Conservation (phyloP, 2,797 vertebrate genomes). For the Tadarida brasiliensis region DNA sequence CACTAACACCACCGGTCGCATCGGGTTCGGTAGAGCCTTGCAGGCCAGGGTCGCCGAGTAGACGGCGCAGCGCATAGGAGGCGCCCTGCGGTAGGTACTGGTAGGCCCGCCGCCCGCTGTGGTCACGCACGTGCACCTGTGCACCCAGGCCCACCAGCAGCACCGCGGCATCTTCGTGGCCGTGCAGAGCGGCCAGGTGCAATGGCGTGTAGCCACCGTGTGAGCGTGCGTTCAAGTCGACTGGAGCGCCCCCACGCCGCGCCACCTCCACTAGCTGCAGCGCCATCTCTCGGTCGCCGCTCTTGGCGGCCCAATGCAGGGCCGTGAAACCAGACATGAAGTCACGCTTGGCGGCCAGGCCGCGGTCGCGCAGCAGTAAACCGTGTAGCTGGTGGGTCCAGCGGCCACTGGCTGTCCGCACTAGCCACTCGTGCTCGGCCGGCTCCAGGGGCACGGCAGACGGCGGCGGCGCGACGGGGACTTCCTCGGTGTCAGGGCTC, state of each 20-base stretch:
- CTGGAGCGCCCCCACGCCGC: slow-evolving; percentile 78
- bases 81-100: slow-evolving; percentile 91
- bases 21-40: fast-evolving
- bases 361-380: slow-evolving; percentile 90
- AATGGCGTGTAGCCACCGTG: slow-evolving; percentile 95
- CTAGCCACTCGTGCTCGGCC: slow-evolving; percentile 93
- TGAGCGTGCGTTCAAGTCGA: slow-evolving; percentile 92
- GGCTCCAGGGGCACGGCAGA: slow-evolving; percentile 89
- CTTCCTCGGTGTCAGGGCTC: slow-evolving; percentile 76
- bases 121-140: slow-evolving; percentile 91
- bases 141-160: slow-evolving; percentile 91
- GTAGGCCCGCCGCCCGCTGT: slow-evolving; percentile 93
- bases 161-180: slow-evolving; percentile 88
- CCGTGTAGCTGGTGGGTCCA: slow-evolving; percentile 94
- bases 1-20: slow-evolving; percentile 24
- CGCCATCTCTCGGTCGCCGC: slow-evolving; percentile 92
- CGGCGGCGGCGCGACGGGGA: slow-evolving; percentile 65
- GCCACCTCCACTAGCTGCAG: slow-evolving; percentile 90
- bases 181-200: slow-evolving; percentile 95
- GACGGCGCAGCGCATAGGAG: slow-evolving; percentile 85
- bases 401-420: slow-evolving; percentile 90
- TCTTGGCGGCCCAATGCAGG: slow-evolving; percentile 96
- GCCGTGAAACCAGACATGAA: slow-evolving; percentile 96
- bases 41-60: slow-evolving; percentile 89
- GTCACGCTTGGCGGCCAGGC: slow-evolving; percentile 93